Conservation (phyloP, 2,888 invertebrate genomes). For the Gymnoscelis rufifasciata region DNA sequence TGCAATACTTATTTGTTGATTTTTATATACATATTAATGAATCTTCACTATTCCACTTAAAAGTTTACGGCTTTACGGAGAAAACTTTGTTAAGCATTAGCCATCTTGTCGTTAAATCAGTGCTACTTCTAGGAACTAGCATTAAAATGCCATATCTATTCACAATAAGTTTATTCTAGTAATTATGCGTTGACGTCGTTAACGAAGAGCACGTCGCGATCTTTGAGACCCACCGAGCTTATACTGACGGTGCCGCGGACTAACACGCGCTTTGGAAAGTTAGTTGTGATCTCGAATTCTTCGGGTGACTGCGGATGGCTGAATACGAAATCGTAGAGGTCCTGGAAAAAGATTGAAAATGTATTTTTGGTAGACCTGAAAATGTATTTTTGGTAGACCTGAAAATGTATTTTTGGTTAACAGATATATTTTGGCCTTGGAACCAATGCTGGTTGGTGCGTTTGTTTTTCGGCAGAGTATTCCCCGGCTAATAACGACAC, state of each 20-base stretch:
- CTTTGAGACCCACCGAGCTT: slow-evolving; percentile 88
- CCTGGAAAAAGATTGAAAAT: slow-evolving; percentile 81
- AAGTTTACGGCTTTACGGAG: too few species aligned
- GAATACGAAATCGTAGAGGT: slow-evolving; percentile 96
- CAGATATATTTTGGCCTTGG: too few species aligned
- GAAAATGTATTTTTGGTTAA: too few species aligned
- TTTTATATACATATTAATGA: too few species aligned
- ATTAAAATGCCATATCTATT: slow-evolving; percentile 18
- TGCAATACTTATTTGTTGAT: too few species aligned
- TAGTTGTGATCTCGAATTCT: slow-evolving; percentile 96
- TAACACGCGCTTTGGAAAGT: slow-evolving; percentile 93
- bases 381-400: too few species aligned
- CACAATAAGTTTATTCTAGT: slow-evolving; percentile 38
- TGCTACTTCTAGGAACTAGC: slow-evolving; percentile 12
- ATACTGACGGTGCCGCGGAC: slow-evolving; percentile 82
- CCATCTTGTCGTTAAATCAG: background rate
- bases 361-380: too few species aligned
- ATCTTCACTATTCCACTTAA: too few species aligned
- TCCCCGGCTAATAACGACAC: too few species aligned
- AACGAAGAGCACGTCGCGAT: slow-evolving; percentile 95
- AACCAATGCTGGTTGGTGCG: too few species aligned
- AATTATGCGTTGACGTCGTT: slow-evolving; percentile 95
- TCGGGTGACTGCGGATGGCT: slow-evolving; percentile 96
- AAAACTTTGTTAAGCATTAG: too few species aligned
- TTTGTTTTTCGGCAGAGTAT: too few species aligned